phyloP scores from a whole-genome alignment of 2,888 invertebrate genomes.

The Luperina nickerlii region DNA sequence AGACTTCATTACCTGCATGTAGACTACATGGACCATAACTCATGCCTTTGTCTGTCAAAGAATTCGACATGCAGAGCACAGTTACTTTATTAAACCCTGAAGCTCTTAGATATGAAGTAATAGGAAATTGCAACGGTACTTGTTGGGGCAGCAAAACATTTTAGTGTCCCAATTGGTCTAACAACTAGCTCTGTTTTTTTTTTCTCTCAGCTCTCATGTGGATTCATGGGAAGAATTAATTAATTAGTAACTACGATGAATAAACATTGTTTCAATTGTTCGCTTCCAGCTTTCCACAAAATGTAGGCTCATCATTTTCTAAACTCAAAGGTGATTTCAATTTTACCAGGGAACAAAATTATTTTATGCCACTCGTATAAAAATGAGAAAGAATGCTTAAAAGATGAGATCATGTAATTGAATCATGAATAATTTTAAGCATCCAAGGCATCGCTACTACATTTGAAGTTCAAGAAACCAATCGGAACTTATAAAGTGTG shows the following conservation, averaged over 20 bases:
- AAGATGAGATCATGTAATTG: slow-evolving; percentile 2
- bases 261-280: slow-evolving; percentile 6
- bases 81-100: not conserved
- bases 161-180: slow-evolving; percentile 44
- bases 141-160: slow-evolving; percentile 36
- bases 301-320: not conserved
- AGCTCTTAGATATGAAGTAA: not conserved
- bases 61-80: not conserved
- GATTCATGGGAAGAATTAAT: slow-evolving; percentile 10
- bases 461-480: slow-evolving; percentile 47
- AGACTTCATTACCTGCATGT: slow-evolving; percentile 7
- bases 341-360: not conserved
- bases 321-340: not conserved
- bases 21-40: not conserved
- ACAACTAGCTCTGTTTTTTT: slow-evolving; percentile 35
- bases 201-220: slow-evolving; percentile 19
- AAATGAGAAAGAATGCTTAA: not conserved
- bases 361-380: not conserved
- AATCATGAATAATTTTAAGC: slow-evolving; percentile 17
- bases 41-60: not conserved
- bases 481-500: slow-evolving; percentile 59
- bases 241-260: slow-evolving; percentile 11
- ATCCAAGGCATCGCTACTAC: slow-evolving; percentile 8
- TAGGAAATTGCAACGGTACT: slow-evolving; percentile 24
- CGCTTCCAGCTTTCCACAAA: slow-evolving; percentile 3